These are phyloP conservation scores for Bicyclus anynana DNA, from an alignment of 1,140 invertebrate genomes.

Conservation along the genomic window DNA sequence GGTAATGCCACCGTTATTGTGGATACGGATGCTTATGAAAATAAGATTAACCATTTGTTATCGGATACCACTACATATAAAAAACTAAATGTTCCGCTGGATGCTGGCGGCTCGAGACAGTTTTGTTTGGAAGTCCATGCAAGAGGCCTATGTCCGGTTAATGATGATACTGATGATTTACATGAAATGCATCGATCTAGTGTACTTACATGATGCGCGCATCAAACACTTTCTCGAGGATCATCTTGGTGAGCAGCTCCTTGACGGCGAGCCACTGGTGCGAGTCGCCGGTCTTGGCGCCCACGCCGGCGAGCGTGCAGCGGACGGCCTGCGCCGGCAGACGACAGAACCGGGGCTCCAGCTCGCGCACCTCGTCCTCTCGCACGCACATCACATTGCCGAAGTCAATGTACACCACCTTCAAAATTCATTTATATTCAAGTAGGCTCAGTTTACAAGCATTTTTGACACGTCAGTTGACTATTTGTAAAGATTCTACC, in stretches of 20 bases:
- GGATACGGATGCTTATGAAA: too few relatives aligned
- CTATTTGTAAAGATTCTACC: too few relatives aligned
- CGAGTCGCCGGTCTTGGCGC: conserved; percentile 6
- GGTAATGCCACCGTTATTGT: too few relatives aligned
- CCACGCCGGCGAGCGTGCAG: conserved; percentile 46
- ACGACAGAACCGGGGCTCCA: conserved; percentile 34
- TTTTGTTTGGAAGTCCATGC: too few relatives aligned
- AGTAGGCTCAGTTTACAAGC: too few relatives aligned
- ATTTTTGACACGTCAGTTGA: too few relatives aligned
- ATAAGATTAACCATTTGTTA: too few relatives aligned
- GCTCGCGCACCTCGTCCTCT: conserved; percentile 39
- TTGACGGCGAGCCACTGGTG: conserved; percentile 35
- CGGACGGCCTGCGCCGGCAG: conserved; percentile 46
- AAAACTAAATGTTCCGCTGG: too few relatives aligned
- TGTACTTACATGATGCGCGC: conserved; percentile 40
- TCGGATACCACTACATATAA: too few relatives aligned
- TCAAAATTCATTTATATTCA: background rate
- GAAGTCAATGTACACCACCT: conserved; percentile 66
- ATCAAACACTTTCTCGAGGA: conserved; percentile 30
- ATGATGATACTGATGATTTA: too few relatives aligned
- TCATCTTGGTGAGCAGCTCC: conserved; percentile 22
- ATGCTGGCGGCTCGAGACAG: too few relatives aligned
- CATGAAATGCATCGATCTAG: background rate
- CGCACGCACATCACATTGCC: conserved; percentile 57
- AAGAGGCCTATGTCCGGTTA: too few relatives aligned